A percentile compares a stretch with the other conserved stretches of the same genome.
phyloP scores from a whole-genome alignment of 2,797 vertebrate genomes.

The Paedocypris micromegethes region DNA sequence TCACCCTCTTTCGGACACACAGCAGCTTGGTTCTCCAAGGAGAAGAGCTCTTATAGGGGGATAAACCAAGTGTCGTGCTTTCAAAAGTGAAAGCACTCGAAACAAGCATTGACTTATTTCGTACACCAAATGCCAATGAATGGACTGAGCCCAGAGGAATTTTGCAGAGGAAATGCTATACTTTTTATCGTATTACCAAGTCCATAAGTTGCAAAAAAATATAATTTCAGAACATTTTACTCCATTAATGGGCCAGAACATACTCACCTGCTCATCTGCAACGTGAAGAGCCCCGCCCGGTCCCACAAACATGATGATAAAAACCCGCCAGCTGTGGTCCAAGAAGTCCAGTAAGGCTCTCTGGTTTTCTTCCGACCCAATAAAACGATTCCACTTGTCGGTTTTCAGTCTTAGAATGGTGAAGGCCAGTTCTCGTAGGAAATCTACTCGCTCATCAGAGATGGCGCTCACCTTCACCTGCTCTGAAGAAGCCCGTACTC shows the following conservation, averaged over 20 bases:
- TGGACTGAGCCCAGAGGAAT: conserved; percentile 3
- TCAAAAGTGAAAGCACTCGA: conserved; percentile 73
- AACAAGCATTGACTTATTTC: conserved; percentile 76
- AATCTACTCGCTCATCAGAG: conserved; percentile 74
- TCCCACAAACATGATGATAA: conserved; percentile 68
- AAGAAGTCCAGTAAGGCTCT: conserved; percentile 72
- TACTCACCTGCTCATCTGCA: conserved; percentile 68
- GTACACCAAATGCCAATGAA: conserved; percentile 43
- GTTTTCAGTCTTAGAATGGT: conserved; percentile 71
- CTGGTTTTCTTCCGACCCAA: conserved; percentile 75
- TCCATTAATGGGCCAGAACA: conserved; percentile 10
- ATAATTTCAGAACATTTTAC: not conserved
- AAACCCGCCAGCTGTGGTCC: conserved; percentile 62
- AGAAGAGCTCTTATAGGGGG: conserved; percentile 57
- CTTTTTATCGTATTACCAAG: not conserved
- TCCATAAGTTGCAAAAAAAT: too few relatives aligned
- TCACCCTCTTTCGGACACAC: conserved; percentile 65
- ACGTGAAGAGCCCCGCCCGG: conserved; percentile 71
- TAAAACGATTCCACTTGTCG: conserved; percentile 80
- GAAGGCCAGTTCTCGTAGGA: conserved; percentile 72
- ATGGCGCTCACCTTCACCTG: conserved; percentile 62
- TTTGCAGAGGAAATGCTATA: conserved; percentile 12
- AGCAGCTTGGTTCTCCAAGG: conserved; percentile 71
- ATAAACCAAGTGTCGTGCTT: conserved; percentile 68
- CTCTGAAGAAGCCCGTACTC: conserved; percentile 60